Evolutionary conservation across 1,140 invertebrate species (phyloP), one percentile per base, ranked within the genome.

Genomic region (Sinella curviseta): DNA sequence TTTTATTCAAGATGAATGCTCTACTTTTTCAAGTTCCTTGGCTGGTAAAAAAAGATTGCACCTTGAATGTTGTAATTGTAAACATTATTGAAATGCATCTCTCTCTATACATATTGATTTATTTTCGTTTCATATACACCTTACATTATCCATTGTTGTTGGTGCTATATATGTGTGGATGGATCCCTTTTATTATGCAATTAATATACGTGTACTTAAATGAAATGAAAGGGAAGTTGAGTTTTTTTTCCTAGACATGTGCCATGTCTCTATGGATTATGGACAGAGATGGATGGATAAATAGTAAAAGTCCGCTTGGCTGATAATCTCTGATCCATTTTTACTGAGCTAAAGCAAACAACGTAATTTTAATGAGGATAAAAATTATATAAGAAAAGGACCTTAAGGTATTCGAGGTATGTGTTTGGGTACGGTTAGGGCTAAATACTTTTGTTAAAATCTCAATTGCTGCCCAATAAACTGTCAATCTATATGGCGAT

Each of bases 211-310:
- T n/a, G 8, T 48, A 48, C 20, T 48, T 48, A 26, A 24, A 39
- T 48, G 12, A 81, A 34, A 77, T 17, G 78, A 81, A 36, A 35
- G 60, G 16, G 57, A 80, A 76, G 36, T 78, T 26, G 28, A 78
- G 48, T 81, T 83, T 65, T 81, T 83, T 77, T 76, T 81, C 28
- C 78, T n/a, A 81, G 55, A 28, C 78, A 1, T 70, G 81, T 17
- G 76, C 80, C n/a, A n/a, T n/a, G n/a, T 39, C 17, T 81, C n/a
- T 34, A n/a, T n/a, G n/a, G n/a, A n/a, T n/a, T n/a, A n/a, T n/a
- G n/a, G 78, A 33, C 74, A 77, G 8, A 65, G 54, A 31, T 70
- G 80, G 73, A 60, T 79, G 24, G 74, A 3, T 74, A 30, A 24
- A 30, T 67, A 26, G 8, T 14, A 30, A 26, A 30, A 67, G 24